Base-by-base conservation (phyloP, 2,797 vertebrate genomes). In the Gephyroberyx darwinii region DNA sequence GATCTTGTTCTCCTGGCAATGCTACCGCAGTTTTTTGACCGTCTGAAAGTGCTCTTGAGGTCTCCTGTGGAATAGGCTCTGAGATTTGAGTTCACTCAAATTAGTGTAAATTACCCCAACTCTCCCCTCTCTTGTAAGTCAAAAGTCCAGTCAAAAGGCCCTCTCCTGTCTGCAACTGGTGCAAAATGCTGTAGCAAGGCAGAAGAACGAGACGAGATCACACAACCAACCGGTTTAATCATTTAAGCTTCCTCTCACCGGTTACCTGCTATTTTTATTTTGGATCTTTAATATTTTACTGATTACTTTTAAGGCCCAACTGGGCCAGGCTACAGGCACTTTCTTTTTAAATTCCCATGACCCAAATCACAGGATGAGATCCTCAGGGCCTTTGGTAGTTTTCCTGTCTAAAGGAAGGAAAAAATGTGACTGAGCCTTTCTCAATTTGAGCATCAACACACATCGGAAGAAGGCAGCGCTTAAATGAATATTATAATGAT, bases 61-160 rank as follows among this genome's bases (percentile, higher is more conserved):
- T 90, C 85, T 89, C 79, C 75, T 62, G 82, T 82, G 87, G 80
- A 88, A 91, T 86, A 78, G 67, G 72, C 78, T 84, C 72, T 76
- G 79, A 90, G 81, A 89, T 81, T 83, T 84, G 71, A 88, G 84
- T 89, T 89, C 5, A 65, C 79, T 87, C 82, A 90, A 87, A 90
- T 90, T 90, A 89, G 81, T 86, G 74, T 74, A 88, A 88, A 89
- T 90, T 88, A 86, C 81, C 56, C 78, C 68, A 82, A 71, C 76
- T 83, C 80, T 81, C 77, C 30, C 65, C 66, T 85, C 60, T 86
- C 62, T 72, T 48, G 67, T 80, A 70, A 78, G 78, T 78, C 75
- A 72, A 62, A 64, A 26, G 26, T 26, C 26, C 26, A 26, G 26
- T 26, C 26, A 26, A 26, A 69, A 65, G 74, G 69, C 74, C 67